These are phyloP conservation scores for Distichodus sexfasciatus DNA, from an alignment of 2,797 vertebrate genomes.

Conservation along the genomic window DNA sequence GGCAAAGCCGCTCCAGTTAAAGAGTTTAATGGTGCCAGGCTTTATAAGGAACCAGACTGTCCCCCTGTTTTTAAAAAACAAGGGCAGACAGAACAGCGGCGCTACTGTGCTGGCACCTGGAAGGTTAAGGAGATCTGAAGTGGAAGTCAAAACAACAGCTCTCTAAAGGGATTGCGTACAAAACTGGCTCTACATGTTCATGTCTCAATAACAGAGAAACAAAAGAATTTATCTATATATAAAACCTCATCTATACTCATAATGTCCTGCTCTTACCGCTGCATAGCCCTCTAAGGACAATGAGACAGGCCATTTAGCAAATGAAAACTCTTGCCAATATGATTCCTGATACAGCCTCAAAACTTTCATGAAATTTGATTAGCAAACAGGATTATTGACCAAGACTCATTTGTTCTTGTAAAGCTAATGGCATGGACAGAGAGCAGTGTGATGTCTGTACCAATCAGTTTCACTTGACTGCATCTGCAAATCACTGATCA, in stretches of 20 bases:
- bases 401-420: background rate
- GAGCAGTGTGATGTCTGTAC: background rate
- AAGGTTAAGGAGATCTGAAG: no score
- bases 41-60: conserved; percentile 2
- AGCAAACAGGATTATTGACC: background rate
- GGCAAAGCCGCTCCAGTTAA: conserved; percentile 5
- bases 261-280: no score
- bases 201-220: no score
- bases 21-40: conserved; percentile 2
- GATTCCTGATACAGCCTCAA: background rate
- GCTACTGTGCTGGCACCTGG: background rate
- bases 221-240: no score
- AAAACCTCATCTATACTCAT: no score
- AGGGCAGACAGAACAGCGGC: background rate
- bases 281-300: no score
- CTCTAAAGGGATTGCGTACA: no score
- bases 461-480: background rate
- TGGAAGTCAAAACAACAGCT: no score
- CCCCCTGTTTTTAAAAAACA: conserved; percentile 18
- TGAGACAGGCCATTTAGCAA: no score
- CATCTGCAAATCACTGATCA: background rate
- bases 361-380: background rate
- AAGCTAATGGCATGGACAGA: background rate
- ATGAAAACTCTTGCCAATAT: background rate
- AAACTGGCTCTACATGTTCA: no score